These are phyloP conservation scores for Cottoperca gobio DNA, from an alignment of 2,797 vertebrate species.

Conservation along the genomic window DNA sequence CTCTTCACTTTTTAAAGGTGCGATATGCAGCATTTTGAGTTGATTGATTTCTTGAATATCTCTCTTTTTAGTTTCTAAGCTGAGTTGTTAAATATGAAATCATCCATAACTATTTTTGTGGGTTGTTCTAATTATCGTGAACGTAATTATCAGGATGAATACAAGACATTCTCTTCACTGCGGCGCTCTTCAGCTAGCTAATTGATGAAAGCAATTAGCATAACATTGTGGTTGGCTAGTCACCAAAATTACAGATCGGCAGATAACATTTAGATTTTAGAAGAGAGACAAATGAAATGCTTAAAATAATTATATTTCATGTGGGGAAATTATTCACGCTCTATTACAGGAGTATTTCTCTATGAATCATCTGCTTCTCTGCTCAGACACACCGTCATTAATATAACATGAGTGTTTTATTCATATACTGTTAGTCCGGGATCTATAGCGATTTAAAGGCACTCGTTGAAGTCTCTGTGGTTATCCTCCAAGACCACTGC, in stretches of 20 bases:
- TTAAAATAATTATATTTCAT: conserved; percentile 5
- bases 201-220: conserved; percentile 39
- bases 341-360: conserved; percentile 5
- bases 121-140: conserved; percentile 17
- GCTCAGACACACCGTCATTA: conserved; percentile 4
- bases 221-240: conserved; percentile 20
- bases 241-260: conserved; percentile 22
- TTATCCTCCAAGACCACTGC: too few relatives aligned
- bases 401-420: conserved; percentile 5
- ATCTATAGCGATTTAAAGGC: conserved; percentile 12
- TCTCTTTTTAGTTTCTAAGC: not conserved
- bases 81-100: conserved; percentile 1
- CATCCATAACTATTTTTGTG: not conserved
- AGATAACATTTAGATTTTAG: conserved; percentile 17
- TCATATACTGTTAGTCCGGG: not conserved
- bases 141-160: conserved; percentile 10
- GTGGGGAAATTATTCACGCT: conserved; percentile 6
- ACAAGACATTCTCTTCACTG: not conserved
- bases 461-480: conserved; percentile 10
- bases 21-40: conserved; percentile 4
- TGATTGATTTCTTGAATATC: not conserved
- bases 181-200: conserved; percentile 8
- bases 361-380: not conserved
- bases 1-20: not conserved
- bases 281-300: conserved; percentile 18